Percentiles rank a stretch among this genome's conserved stretches.
Conservation (phyloP, 1,140 invertebrate species). For the Eubasilissa regina region DNA sequence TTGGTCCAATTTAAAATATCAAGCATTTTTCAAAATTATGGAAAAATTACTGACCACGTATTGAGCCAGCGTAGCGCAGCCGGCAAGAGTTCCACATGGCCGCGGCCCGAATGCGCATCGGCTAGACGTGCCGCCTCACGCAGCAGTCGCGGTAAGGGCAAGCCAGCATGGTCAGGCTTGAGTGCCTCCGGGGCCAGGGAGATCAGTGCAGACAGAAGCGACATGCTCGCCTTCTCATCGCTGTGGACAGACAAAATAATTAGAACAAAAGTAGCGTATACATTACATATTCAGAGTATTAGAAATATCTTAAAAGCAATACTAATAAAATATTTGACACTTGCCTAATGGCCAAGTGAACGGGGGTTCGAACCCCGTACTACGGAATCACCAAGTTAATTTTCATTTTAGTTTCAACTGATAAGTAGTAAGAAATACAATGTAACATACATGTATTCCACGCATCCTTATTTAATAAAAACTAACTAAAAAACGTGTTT, state of each 20-base stretch:
- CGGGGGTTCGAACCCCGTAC: too few relatives aligned
- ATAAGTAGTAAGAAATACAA: too few relatives aligned
- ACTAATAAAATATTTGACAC: too few relatives aligned
- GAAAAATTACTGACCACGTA: slow-evolving; percentile 70
- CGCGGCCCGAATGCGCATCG: slow-evolving; percentile 82
- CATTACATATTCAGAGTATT: background rate
- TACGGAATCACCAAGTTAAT: too few relatives aligned
- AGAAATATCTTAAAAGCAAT: too few relatives aligned
- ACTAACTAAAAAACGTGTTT: too few relatives aligned
- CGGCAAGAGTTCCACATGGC: slow-evolving; percentile 86
- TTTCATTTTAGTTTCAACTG: too few relatives aligned
- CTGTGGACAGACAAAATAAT: slow-evolving; percentile 61
- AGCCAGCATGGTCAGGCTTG: slow-evolving; percentile 77
- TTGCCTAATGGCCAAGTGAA: too few relatives aligned
- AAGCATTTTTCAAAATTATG: too few relatives aligned
- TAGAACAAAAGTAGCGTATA: background rate
- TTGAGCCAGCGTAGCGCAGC: slow-evolving; percentile 87
- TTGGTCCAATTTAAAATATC: too few relatives aligned
- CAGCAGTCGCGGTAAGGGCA: slow-evolving; percentile 87
- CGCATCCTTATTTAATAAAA: too few relatives aligned
- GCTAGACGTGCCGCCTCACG: slow-evolving; percentile 88
- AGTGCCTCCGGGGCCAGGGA: slow-evolving; percentile 82
- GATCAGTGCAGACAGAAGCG: slow-evolving; percentile 84
- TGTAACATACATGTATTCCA: too few relatives aligned
- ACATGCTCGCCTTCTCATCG: slow-evolving; percentile 79